These are phyloP conservation scores for Coleophora deauratella DNA, from an alignment of 2,888 invertebrate species.

Conservation along the genomic window DNA sequence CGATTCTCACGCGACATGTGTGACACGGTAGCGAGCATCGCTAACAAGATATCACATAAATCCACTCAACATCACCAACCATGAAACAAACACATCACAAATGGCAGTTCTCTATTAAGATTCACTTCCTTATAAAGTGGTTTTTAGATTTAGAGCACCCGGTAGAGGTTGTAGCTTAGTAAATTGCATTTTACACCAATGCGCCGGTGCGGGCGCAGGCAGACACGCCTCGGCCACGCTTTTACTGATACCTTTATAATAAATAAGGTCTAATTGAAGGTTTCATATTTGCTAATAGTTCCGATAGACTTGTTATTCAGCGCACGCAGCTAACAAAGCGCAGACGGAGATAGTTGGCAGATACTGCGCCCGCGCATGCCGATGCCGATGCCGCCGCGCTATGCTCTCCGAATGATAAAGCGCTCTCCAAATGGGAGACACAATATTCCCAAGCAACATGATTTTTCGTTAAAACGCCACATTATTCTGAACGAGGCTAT, in stretches of 20 bases:
- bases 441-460: slow-evolving; percentile 48
- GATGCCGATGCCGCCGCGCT: slow-evolving; percentile 31
- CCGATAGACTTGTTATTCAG: slow-evolving; percentile 58
- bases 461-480: slow-evolving; percentile 42
- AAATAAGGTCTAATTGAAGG: slow-evolving; percentile 43
- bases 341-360: slow-evolving; percentile 47
- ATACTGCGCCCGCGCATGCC: slow-evolving; percentile 35
- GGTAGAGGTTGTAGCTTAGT: slow-evolving; percentile 21
- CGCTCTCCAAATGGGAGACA: slow-evolving; percentile 34
- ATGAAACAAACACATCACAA: slow-evolving; percentile 16
- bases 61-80: slow-evolving; percentile 19
- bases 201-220: slow-evolving; percentile 12
- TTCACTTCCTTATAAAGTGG: slow-evolving; percentile 24
- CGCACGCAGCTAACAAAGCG: slow-evolving; percentile 65
- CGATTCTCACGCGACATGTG: slow-evolving; percentile 39
- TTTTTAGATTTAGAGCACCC: slow-evolving; percentile 24
- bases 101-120: slow-evolving; percentile 17
- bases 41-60: slow-evolving; percentile 26
- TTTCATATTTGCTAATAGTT: slow-evolving; percentile 62
- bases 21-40: slow-evolving; percentile 14
- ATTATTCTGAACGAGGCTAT: slow-evolving; percentile 30
- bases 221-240: slow-evolving; percentile 11
- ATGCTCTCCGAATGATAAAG: slow-evolving; percentile 59
- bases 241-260: slow-evolving; percentile 22
- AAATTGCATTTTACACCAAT: slow-evolving; percentile 22